These are phyloP conservation scores for Blastomussa wellsi DNA, from an alignment of 92 coral and sea anemone genomes.

Conservation along the genomic window DNA sequence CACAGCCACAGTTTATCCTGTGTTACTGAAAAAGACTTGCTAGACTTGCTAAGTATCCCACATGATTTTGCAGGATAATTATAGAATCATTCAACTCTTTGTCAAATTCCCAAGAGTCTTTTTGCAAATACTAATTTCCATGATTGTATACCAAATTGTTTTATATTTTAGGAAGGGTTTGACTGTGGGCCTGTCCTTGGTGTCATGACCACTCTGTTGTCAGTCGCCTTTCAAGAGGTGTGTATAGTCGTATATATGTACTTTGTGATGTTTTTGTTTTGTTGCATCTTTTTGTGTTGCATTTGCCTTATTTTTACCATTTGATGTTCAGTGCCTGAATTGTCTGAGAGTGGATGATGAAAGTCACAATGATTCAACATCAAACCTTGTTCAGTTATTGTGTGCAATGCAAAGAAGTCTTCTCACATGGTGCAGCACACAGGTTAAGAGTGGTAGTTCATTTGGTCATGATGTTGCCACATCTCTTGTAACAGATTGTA, in stretches of 20 bases:
- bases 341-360: constrained; percentile 56
- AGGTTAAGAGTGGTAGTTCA: constrained; percentile 63
- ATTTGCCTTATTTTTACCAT: neutral
- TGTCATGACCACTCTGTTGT: constrained; percentile 92
- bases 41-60: no score
- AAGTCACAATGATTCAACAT: constrained; percentile 66
- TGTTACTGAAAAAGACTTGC: no score
- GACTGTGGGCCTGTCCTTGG: constrained; percentile 85
- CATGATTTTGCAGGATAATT: no score
- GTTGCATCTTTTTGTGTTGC: no score
- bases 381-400: constrained; percentile 92
- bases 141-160: neutral
- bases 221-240: constrained; percentile 98
- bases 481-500: constrained; percentile 66
- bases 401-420: constrained; percentile 99
- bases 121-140: neutral
- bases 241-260: neutral
- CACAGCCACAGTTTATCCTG: neutral
- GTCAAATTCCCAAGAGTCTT: neutral
- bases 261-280: neutral
- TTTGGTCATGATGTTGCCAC: constrained; percentile 69
- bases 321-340: constrained; percentile 66
- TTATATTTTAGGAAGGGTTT: constrained; percentile 70
- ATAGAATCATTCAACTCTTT: neutral
- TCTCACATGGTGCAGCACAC: constrained; percentile 82